Evolutionary conservation across 2,797 vertebrate genomes (phyloP), one percentile per base, ranked within the genome.

Genomic region (Vespertilio murinus): DNA sequence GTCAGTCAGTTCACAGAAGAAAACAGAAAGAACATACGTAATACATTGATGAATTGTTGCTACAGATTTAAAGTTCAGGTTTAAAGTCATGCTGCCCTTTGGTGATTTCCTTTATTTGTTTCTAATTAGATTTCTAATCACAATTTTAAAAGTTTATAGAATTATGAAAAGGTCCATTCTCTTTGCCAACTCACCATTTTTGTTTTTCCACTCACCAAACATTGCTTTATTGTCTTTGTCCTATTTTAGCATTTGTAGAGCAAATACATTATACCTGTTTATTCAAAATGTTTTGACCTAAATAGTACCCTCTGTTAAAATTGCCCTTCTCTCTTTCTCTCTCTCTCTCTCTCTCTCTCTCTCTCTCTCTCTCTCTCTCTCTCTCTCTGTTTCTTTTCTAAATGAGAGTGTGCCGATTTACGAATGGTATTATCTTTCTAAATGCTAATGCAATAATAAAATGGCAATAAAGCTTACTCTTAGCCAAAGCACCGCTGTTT

Each of bases 371-470:
- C n/a, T n/a, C n/a, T n/a, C n/a, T n/a, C n/a, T n/a, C n/a, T 38
- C 28, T 78, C 40, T 64, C 65, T 49, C 23, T 54, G 35, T 85
- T 92, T 94, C n/a, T 78, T 93, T 95, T 13, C 78, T 71, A 82
- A 88, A 78, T 71, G 78, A 75, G 95, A 90, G 16, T 42, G 14
- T 96, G 73, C 52, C 89, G 30, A 77, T 84, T 92, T 94, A 61
- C 89, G 23, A 65, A 85, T 42, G 65, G 10, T 84, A 10, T 96
- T 93, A 70, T 74, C 67, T 85, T 86, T 42, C 45, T 79, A 78
- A 94, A 90, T 82, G 23, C 38, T 81, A 92, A 90, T 81, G 3
- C 38, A 90, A 33, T 69, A 52, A 91, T 49, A 61, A 69, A 93
- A 74, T 16, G 20, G 3, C 30, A 90, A 88, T 88, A 87, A 96